phyloP scores from a whole-genome alignment of 2,113 vertebrate genomes.

The Heterocephalus glaber region DNA sequence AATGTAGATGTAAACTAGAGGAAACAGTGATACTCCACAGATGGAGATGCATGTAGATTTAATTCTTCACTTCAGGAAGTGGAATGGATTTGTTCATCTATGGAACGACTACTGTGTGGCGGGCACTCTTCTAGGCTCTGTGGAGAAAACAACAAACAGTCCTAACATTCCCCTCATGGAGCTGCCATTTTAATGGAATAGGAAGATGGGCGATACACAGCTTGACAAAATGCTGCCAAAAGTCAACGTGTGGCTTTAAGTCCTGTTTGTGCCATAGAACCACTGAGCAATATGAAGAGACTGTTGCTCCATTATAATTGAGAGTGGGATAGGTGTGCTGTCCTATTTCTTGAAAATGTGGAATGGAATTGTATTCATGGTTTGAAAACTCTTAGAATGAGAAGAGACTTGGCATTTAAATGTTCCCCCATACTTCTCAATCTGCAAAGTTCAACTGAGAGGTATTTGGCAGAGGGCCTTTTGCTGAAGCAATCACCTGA shows the following conservation, averaged over 20 bases:
- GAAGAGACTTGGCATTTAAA: not conserved
- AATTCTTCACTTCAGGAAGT: not conserved
- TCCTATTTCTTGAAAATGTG: not conserved
- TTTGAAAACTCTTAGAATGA: not conserved
- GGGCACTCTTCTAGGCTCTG: not conserved
- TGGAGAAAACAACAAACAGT: not conserved
- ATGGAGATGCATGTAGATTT: not conserved
- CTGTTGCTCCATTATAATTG: no score
- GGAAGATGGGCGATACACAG: not conserved
- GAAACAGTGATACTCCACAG: slow-evolving; percentile 24
- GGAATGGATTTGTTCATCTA: not conserved
- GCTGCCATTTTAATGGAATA: no score
- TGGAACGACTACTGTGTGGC: not conserved
- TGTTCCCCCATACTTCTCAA: not conserved
- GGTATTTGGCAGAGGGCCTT: slow-evolving; percentile 53
- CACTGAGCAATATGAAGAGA: not conserved
- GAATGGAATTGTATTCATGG: not conserved
- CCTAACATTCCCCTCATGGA: rapidly evolving
- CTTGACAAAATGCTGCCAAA: not conserved
- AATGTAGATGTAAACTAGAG: slow-evolving; percentile 3
- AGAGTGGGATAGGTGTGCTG: not conserved
- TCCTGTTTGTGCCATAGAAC: not conserved
- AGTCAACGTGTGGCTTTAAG: not conserved
- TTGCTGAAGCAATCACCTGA: slow-evolving; percentile 54
- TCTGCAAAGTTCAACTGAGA: slow-evolving; percentile 1